Percentiles rank a stretch among this genome's conserved stretches.
Conservation (phyloP, 2,113 vertebrate genomes). For the mouse (Mus musculus) region GRCm39 chr17:69492501-69493000, state of each 20-base stretch:
- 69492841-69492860: background rate
- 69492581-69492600: background rate
- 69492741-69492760: background rate
- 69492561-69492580: background rate
- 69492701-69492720: rapidly evolving
- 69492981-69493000: background rate
- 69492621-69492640: background rate
- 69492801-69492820: background rate
- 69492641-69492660: background rate
- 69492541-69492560: background rate
- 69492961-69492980: background rate
- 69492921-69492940: background rate
- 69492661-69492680: background rate
- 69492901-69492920: too few relatives aligned
- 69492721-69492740: background rate
- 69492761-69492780: background rate
- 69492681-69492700: background rate
- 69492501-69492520: background rate
- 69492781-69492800: background rate
- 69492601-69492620: background rate
- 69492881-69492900: background rate
- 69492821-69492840: background rate
- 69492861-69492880: background rate
- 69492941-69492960: background rate
- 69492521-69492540: background rate